Conservation (phyloP, 2,113 vertebrate genomes). For the Coregonus clupeaformis region DNA sequence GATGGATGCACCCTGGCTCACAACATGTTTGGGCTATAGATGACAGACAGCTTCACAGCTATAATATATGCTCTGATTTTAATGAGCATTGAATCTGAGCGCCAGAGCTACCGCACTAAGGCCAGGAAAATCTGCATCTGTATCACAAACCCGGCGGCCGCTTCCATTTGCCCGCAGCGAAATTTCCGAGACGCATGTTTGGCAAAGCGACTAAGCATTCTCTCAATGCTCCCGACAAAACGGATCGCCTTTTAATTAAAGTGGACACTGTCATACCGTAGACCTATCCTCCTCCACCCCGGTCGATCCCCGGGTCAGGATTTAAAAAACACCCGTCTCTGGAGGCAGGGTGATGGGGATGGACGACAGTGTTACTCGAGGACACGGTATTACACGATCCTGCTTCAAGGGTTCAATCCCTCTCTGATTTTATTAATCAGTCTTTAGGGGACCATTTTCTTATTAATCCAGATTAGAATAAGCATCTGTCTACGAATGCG, state of each 20-base stretch:
- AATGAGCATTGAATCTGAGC: conserved; percentile 26
- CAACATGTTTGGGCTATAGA: not conserved
- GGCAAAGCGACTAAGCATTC: conserved; percentile 34
- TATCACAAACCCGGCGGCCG: conserved; percentile 16
- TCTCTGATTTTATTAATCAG: conserved; percentile 67
- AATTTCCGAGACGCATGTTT: conserved; percentile 27
- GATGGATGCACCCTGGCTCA: too few relatives aligned
- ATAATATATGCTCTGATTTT: conserved; percentile 11
- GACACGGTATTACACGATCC: conserved; percentile 51
- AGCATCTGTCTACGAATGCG: conserved; percentile 60
- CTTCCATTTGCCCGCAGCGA: conserved; percentile 34
- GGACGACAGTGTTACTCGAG: not conserved
- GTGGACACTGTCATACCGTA: conserved; percentile 40
- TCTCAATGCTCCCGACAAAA: conserved; percentile 26
- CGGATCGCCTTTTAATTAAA: conserved; percentile 67
- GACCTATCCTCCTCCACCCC: too few relatives aligned
- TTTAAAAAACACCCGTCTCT: conserved; percentile 3
- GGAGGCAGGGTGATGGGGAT: conserved; percentile 18
- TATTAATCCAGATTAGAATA: conserved; percentile 59
- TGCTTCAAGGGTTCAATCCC: conserved; percentile 37
- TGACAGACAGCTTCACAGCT: not conserved
- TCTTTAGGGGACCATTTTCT: conserved; percentile 47
- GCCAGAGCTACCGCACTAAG: not conserved
- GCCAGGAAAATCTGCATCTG: conserved; percentile 27
- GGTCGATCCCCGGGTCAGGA: not conserved